Evolutionary conservation across 2,888 invertebrate genomes (phyloP).

Genomic region (Gnatocerus cornutus): DNA sequence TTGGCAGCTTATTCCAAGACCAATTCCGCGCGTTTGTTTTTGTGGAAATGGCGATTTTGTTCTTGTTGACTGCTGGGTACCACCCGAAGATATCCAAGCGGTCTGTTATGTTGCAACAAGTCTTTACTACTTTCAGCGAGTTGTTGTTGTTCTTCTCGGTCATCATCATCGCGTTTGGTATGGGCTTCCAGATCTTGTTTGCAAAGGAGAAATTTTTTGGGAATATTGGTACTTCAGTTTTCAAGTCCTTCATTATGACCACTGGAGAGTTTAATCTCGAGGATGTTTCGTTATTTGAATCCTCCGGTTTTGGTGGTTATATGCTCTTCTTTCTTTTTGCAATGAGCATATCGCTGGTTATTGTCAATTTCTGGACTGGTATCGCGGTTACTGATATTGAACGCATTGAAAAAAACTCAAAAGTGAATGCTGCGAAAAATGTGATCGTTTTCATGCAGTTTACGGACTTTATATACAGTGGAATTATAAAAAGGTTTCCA

Average conservation of each 20-base stretch:
- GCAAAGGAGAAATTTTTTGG: neutral
- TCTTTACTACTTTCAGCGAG: slow-evolving; percentile 40
- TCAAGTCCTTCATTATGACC: slow-evolving; percentile 34
- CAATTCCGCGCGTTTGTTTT: slow-evolving; percentile 43
- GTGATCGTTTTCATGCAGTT: slow-evolving; percentile 28
- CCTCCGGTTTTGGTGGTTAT: slow-evolving; percentile 17
- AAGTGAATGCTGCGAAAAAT: slow-evolving; percentile 37
- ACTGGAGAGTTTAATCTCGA: slow-evolving; percentile 27
- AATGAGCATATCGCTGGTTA: slow-evolving; percentile 32
- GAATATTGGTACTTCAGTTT: slow-evolving; percentile 7
- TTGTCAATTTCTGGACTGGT: slow-evolving; percentile 46
- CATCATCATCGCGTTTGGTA: neutral
- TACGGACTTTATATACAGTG: slow-evolving; percentile 26
- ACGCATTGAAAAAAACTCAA: slow-evolving; percentile 30
- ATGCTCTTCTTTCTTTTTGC: slow-evolving; percentile 30
- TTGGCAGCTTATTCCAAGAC: slow-evolving; percentile 15
- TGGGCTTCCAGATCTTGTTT: slow-evolving; percentile 37
- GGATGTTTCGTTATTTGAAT: slow-evolving; percentile 8
- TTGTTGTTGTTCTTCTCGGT: slow-evolving; percentile 38
- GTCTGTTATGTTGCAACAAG: slow-evolving; percentile 45
- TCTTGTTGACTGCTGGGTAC: slow-evolving; percentile 38
- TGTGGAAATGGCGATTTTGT: slow-evolving; percentile 32
- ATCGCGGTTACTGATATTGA: slow-evolving; percentile 43
- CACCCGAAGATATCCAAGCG: slow-evolving; percentile 47
- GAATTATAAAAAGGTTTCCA: too few species aligned